These are phyloP conservation scores for Mesochorus sp. DNA, from an alignment of 2,888 invertebrate species.

Conservation along the genomic window DNA sequence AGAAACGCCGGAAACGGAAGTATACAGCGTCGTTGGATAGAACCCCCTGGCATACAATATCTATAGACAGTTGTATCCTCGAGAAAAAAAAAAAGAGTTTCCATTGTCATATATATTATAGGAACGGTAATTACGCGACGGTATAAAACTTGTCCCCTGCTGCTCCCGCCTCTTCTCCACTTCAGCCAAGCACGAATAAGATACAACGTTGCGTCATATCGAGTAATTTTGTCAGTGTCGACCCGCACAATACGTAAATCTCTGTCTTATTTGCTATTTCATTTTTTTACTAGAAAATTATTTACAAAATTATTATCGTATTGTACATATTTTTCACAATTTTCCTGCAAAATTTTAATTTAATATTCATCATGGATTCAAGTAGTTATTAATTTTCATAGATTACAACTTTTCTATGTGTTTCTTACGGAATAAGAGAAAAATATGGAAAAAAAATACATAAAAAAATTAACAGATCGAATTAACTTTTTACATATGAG, in stretches of 20 bases:
- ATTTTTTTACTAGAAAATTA: background rate
- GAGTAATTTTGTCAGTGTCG: constrained; percentile 5
- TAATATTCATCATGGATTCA: no score
- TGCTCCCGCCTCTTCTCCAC: background rate
- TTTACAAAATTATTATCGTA: no score
- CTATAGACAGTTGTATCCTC: background rate
- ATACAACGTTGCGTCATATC: background rate
- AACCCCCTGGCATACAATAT: no score
- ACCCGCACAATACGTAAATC: background rate
- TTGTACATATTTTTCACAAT: no score
- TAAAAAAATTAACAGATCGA: no score
- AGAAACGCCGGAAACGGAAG: constrained; percentile 55
- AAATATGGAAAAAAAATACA: no score
- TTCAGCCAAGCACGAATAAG: background rate
- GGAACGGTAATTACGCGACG: constrained; percentile 53
- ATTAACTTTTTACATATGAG: no score
- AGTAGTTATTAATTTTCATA: no score
- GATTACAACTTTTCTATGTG: no score
- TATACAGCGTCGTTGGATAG: background rate
- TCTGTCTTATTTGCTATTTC: background rate
- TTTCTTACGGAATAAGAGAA: no score
- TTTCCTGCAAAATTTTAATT: no score
- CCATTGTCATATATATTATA: constrained; percentile 25
- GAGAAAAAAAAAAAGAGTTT: constrained; percentile 34
- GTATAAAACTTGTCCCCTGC: background rate